Evolutionary conservation across 1,140 invertebrate species (phyloP), one percentile per base, ranked within the genome.

Genomic region (Capitella teleta): DNA sequence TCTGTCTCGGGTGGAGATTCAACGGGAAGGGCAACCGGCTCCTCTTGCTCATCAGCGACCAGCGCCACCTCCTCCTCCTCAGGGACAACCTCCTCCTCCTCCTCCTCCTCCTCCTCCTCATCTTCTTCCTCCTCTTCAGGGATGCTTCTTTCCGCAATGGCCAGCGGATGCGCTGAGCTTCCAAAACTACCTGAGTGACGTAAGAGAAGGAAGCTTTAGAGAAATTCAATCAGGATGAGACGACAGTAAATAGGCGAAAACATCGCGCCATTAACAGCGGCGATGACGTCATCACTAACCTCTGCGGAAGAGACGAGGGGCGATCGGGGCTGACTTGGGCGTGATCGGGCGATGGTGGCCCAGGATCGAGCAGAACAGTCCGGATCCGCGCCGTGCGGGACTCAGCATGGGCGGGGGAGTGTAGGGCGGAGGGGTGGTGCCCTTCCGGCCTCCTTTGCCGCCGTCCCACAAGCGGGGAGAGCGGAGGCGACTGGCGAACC

Each of bases 331-430:
- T 34, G 65, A 67, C 41, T 55, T 60, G 28, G 66, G 61, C 23
- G 62, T 64, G 6, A 55, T 45, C 25, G 64, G 53, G 19, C 49
- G 47, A n/a, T n/a, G n/a, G 14, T 50, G 48, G 28, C 55, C 57
- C 23, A 61, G 66, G 24, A 74, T 56, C 8, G 73, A 68, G 55
- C 82, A 82, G 62, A 91, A 92, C 0, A 95, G 71, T 1, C 92
- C 91, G 1, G 84, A 79, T 4, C 87, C 88, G 58, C 81, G 81
- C 56, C 92, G 77, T 40, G 86, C 83, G 0, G 92, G 92, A 64
- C 87, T 87, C 12, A 96, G 71, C 59, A 95, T 90, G 0, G 92
- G 92, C 26, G 87, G 85, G 2, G 92, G 90, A 0, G 90, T 96
- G 63, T 90, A 93, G 3, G 69, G 68, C 6, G 66, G 66, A 28